Base-by-base conservation (phyloP, 2,113 vertebrate species). In the Archocentrus centrarchus region DNA sequence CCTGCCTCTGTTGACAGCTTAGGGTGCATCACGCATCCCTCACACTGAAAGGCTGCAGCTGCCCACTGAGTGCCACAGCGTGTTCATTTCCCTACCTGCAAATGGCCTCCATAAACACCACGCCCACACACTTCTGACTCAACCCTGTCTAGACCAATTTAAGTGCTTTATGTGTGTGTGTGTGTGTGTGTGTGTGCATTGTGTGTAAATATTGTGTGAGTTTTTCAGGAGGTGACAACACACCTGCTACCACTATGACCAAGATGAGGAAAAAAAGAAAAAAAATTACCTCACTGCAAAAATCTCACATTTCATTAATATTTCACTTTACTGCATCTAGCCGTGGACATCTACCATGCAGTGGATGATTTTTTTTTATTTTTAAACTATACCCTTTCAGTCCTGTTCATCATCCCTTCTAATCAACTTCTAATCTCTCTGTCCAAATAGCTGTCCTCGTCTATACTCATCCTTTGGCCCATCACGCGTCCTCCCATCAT, bases 51-150 rank as follows among this genome's bases (percentile, higher is more conserved):
- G 55, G 78, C 83, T 86, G 39, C 79, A 62, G 81, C 70, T 84
- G 89, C 87, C 82, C 85, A 84, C 81, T 85, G 87, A 91, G 91
- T 92, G 91, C 87, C 77, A 79, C 89, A 79, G 60, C 77, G 35
- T 92, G 89, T 91, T 86, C 83, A 18, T 66, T 79, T 78, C 30
- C 68, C 62, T n/a, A 81, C 90, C 87, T 91, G 87, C 62, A 93
- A 93, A 92, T 90, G 92, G 88, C 66, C 87, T 73, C 24, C 66
- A 35, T 66, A 27, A 50, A 59, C 79, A 47, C 81, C 37, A 55
- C 79, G 81, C 81, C 53, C 58, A 81, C 41, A 59, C 75, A 58
- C 47, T 3, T 15, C 24, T 70, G 59, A 55, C 44, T 63, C 32
- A 35, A 18, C 20, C 82, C 35, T 78, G 75, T 80, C 79, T 68